These are phyloP conservation scores for Linnaemya vulpina DNA, from an alignment of 2,888 invertebrate genomes.

Conservation along the genomic window DNA sequence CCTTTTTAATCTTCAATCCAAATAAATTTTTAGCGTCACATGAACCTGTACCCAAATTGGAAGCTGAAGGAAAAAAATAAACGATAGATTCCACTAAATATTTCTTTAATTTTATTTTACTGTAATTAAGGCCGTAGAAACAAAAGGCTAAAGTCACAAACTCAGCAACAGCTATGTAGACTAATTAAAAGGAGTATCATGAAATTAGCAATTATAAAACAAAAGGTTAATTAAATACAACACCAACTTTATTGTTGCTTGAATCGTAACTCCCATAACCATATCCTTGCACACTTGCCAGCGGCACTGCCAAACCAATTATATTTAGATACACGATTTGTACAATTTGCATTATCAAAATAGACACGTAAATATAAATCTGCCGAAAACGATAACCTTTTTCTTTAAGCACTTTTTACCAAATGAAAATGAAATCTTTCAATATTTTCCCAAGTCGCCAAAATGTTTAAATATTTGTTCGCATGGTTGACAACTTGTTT, in stretches of 20 bases:
- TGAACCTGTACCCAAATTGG: no score
- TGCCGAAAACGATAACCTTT: slow-evolving; percentile 62
- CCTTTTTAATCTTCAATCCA: no score
- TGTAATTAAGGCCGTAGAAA: not conserved
- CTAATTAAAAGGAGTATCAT: slow-evolving; percentile 5
- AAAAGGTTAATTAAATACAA: slow-evolving; percentile 15
- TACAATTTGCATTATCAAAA: slow-evolving; percentile 53
- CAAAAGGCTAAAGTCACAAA: not conserved
- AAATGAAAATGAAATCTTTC: slow-evolving; percentile 74
- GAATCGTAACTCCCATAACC: slow-evolving; percentile 42
- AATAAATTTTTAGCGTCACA: no score
- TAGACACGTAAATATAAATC: not conserved
- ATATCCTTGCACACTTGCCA: slow-evolving; percentile 44
- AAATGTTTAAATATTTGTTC: slow-evolving; percentile 21
- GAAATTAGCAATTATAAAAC: not conserved
- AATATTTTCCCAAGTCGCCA: slow-evolving; percentile 67
- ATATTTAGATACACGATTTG: slow-evolving; percentile 28
- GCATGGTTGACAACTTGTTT: slow-evolving; percentile 54
- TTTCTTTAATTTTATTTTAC: not conserved
- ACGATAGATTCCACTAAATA: not conserved
- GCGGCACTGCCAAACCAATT: slow-evolving; percentile 27
- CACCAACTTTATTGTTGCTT: slow-evolving; percentile 62
- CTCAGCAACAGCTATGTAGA: not conserved
- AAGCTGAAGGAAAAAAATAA: no score
- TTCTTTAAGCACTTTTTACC: slow-evolving; percentile 48